Base-by-base conservation (phyloP, 2,797 vertebrate species). In the Mergus octosetaceus region DNA sequence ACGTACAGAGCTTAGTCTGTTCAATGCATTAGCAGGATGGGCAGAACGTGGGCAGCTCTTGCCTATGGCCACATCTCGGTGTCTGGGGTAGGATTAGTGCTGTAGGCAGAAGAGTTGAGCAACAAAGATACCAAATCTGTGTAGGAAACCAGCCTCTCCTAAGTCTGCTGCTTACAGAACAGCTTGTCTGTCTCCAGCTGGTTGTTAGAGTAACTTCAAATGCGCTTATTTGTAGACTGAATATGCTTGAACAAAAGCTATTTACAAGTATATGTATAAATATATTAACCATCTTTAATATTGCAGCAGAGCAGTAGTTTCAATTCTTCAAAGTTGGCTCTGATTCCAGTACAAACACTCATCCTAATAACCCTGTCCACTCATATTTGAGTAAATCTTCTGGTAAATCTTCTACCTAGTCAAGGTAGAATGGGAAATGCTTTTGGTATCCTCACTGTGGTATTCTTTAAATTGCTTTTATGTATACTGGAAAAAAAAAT, bases 1-100 rank as follows among this genome's bases (percentile, higher is more conserved):
- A 8, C 9, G 28, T 13, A 1, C 7, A 9, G 78, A 64, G 13
- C 21, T 53, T 15, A 38, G 60, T 45, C 8, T 2, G 11, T 58
- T 66, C 9, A 6, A 54, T 11, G 28, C 30, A 0, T 54, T 25
- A 22, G 41, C 0, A 1, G 60, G 32, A 9, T 3, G 60, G 25
- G 41, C 32, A 57, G 15, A 36, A 30, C 0, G 0, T 17, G 34
- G 57, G 58, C 66, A 61, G 39, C 68, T 87, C n/a, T 34, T 54
- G 3, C 32, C 58, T 58, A 0, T 22, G 41, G 51, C 56, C 47
- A 1, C 51, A 45, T 57, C 1, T 5, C 27, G 74, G 19, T 85
- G 47, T 34, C 80, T 58, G 79, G 17, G 45, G 57, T 28, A 5
- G 32, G 41, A 8, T 4, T 15, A 14, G 30, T 53, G 62, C 68